phyloP scores from a whole-genome alignment of 2,797 vertebrate genomes.

The Gephyroberyx darwinii region DNA sequence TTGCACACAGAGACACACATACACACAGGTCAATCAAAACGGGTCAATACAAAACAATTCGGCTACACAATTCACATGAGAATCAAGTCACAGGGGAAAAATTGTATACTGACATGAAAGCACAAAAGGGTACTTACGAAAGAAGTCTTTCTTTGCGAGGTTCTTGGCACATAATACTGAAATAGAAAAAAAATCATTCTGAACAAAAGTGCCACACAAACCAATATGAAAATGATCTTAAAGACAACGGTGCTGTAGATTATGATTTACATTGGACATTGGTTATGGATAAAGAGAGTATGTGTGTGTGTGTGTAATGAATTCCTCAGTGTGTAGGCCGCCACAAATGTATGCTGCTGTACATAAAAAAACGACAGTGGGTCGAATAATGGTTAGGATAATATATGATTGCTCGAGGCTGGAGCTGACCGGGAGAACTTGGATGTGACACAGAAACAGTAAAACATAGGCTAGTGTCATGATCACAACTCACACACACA shows the following conservation, averaged over 20 bases:
- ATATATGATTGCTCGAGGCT: conserved; percentile 64
- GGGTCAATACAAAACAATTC: not conserved
- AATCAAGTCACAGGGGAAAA: not conserved
- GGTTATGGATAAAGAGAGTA: conserved; percentile 3
- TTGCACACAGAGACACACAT: conserved; percentile 9
- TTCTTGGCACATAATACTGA: conserved; percentile 99
- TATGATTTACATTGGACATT: not conserved
- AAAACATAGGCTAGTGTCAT: conserved; percentile 40
- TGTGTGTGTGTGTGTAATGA: conserved; percentile 11
- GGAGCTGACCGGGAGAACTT: conserved; percentile 35
- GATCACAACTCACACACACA: conserved; percentile 12
- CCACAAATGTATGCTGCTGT: conserved; percentile 38
- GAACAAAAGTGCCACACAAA: conserved; percentile 46
- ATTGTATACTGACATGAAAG: conserved; percentile 5
- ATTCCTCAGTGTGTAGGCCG: conserved; percentile 53
- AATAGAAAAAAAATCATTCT: conserved; percentile 44
- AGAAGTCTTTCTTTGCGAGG: conserved; percentile 99
- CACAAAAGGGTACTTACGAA: conserved; percentile 88
- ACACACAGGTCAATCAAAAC: not conserved
- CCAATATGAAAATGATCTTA: conserved; percentile 48
- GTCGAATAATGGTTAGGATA: conserved; percentile 40
- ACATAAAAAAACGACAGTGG: conserved; percentile 34
- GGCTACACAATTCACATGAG: not conserved
- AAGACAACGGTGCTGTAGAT: not conserved
- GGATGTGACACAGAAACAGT: conserved; percentile 33